Percentiles rank a stretch among this genome's conserved stretches.
Conservation (phyloP, 2,113 vertebrate genomes). For the Cyanistes caeruleus region DNA sequence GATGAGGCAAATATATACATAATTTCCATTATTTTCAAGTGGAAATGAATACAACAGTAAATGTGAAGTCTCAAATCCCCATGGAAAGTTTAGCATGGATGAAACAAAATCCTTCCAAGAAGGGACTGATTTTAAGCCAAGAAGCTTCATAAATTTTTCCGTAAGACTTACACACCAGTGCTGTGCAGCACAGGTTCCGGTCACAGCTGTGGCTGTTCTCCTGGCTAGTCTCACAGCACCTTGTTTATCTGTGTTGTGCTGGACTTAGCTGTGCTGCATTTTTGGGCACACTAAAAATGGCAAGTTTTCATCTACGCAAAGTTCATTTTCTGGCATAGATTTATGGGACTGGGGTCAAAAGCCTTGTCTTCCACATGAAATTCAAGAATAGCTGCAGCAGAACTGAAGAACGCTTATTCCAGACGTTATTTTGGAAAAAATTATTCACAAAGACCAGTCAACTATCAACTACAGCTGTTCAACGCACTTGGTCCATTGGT, state of each 20-base stretch:
- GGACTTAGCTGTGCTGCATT: neutral
- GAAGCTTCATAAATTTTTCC: neutral
- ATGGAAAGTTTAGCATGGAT: neutral
- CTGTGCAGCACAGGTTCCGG: neutral
- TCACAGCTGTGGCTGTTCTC: neutral
- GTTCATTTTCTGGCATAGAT: neutral
- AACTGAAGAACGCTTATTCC: neutral
- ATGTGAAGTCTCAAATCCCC: neutral
- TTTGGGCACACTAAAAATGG: neutral
- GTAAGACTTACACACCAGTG: accelerated
- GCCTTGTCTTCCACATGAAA: neutral
- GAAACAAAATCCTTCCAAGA: neutral
- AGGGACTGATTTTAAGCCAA: neutral
- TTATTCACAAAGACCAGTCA: neutral
- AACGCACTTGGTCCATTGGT: neutral
- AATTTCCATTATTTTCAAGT: neutral
- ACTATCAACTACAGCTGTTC: neutral
- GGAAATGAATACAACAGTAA: neutral
- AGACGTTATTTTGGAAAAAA: neutral
- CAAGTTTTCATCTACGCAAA: neutral
- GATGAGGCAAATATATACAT: neutral
- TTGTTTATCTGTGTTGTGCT: neutral
- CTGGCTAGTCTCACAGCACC: neutral
- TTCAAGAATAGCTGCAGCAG: neutral
- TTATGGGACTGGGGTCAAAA: neutral